Evolutionary conservation across 2,113 vertebrate species (phyloP).

Genomic region (Pomatostomus ruficeps): DNA sequence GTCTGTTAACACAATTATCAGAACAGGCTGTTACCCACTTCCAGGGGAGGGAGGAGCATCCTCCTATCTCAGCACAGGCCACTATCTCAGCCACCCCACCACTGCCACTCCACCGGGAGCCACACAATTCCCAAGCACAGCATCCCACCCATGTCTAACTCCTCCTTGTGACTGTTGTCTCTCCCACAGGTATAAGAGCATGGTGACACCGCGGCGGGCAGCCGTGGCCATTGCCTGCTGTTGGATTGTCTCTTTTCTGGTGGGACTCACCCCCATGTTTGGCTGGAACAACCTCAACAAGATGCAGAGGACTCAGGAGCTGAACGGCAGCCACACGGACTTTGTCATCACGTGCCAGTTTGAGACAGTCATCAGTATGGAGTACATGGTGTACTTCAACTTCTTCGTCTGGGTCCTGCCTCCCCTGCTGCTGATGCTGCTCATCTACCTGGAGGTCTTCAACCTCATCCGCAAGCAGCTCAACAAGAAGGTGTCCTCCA

Average conservation of each 20-base stretch:
- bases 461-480: conserved; percentile 95
- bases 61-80: rapidly evolving
- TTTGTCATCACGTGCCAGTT: conserved; percentile 82
- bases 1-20: neutral
- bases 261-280: conserved; percentile 90
- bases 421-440: conserved; percentile 88
- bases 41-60: neutral
- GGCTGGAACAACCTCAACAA: conserved; percentile 89
- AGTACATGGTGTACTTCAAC: conserved; percentile 99
- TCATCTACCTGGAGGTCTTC: conserved; percentile 94
- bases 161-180: neutral
- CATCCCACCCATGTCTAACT: neutral
- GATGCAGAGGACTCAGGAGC: conserved; percentile 61
- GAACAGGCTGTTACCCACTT: neutral
- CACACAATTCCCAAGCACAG: neutral
- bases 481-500: conserved; percentile 85
- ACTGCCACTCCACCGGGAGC: neutral
- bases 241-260: conserved; percentile 87
- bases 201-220: conserved; percentile 85
- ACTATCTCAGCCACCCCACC: neutral
- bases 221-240: conserved; percentile 84
- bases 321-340: conserved; percentile 54
- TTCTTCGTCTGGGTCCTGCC: conserved; percentile 95
- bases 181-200: conserved; percentile 83
- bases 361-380: conserved; percentile 94